phyloP scores from a whole-genome alignment of 2,888 invertebrate genomes.

The Nomada fabriciana region DNA sequence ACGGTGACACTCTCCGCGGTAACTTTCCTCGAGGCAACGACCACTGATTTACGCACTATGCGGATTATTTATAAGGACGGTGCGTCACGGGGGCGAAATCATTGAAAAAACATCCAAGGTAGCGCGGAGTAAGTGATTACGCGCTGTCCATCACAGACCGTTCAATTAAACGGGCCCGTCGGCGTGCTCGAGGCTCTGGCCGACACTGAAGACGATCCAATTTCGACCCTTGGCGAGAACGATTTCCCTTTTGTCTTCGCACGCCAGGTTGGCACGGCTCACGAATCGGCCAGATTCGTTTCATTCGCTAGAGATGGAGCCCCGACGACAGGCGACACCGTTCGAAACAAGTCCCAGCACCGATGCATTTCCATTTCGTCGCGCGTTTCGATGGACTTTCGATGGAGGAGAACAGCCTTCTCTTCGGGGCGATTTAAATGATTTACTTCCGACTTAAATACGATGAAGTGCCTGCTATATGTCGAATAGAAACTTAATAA shows the following conservation, averaged over 20 bases:
- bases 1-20: background rate
- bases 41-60: slow-evolving; percentile 37
- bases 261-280: slow-evolving; percentile 62
- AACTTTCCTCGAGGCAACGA: background rate
- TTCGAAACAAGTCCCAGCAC: background rate
- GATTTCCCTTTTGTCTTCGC: slow-evolving; percentile 68
- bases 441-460: too few species aligned
- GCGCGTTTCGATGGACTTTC: background rate
- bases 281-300: slow-evolving; percentile 45
- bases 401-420: too few species aligned
- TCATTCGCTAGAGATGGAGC: slow-evolving; percentile 58
- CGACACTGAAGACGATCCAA: slow-evolving; percentile 68
- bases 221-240: slow-evolving; percentile 70
- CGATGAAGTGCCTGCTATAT: too few species aligned
- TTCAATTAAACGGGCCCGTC: slow-evolving; percentile 67
- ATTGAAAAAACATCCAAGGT: slow-evolving; percentile 16
- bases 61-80: slow-evolving; percentile 42
- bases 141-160: background rate
- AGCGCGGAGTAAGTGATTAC: background rate
- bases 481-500: too few species aligned
- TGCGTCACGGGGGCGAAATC: slow-evolving; percentile 32
- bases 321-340: slow-evolving; percentile 27
- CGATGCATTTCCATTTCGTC: background rate
- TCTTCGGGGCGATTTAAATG: too few species aligned
- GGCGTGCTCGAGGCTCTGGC: slow-evolving; percentile 68